Conservation (phyloP, 2,113 vertebrate genomes). For the Columbina picui region DNA sequence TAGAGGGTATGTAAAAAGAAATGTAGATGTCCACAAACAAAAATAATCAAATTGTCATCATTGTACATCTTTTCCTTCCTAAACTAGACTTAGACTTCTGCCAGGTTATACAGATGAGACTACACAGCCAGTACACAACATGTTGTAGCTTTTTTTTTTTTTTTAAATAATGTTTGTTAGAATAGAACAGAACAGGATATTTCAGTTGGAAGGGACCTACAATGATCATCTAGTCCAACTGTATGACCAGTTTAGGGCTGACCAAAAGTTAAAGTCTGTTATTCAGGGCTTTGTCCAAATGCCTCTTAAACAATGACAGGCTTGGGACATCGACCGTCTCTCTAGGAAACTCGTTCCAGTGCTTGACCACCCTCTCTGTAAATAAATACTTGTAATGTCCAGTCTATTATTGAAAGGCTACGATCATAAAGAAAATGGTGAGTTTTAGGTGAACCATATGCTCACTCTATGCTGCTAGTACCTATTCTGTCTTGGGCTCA, state of each 20-base stretch:
- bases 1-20: not conserved
- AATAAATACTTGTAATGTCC: not conserved
- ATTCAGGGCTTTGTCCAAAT: not conserved
- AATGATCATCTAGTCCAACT: not conserved
- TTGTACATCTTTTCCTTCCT: not conserved
- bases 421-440: not conserved
- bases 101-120: not conserved
- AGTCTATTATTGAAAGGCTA: not conserved
- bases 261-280: not conserved
- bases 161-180: not conserved
- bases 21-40: not conserved
- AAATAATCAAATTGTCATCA: not conserved
- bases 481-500: not conserved
- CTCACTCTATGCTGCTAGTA: not conserved
- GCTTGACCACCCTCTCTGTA: not conserved
- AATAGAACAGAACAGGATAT: not conserved
- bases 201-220: not conserved
- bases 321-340: not conserved
- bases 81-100: not conserved
- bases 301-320: not conserved
- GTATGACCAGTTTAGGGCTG: not conserved
- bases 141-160: not conserved
- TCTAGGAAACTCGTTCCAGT: not conserved
- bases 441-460: not conserved
- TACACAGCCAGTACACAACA: not conserved